Conservation (phyloP, 2,888 invertebrate genomes). For the Dioctria rufipes region DNA sequence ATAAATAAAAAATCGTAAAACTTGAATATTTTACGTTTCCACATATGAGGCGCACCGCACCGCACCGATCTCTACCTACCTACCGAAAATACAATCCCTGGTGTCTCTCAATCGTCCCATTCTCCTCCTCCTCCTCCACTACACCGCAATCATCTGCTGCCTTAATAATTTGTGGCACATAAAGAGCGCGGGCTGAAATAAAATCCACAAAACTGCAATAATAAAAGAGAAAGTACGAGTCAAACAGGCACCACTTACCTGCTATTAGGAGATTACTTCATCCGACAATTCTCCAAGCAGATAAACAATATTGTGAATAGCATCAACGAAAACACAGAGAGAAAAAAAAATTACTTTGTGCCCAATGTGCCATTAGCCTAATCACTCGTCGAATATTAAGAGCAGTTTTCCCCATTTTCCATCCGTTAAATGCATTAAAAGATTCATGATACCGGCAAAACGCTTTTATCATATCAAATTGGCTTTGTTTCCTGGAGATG, state of each 20-base stretch:
- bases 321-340: slow-evolving; percentile 13
- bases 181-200: slow-evolving; percentile 1
- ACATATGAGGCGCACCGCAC: neutral
- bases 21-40: neutral
- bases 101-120: too few species aligned
- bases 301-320: slow-evolving; percentile 48
- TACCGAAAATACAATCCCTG: neutral
- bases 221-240: slow-evolving; percentile 43
- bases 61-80: neutral
- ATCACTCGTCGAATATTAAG: slow-evolving; percentile 63
- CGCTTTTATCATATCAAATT: slow-evolving; percentile 64
- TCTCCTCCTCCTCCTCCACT: too few species aligned
- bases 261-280: slow-evolving; percentile 54
- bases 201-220: slow-evolving; percentile 31
- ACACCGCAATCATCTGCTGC: neutral
- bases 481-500: slow-evolving; percentile 61
- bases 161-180: slow-evolving; percentile 30
- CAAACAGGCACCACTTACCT: slow-evolving; percentile 47
- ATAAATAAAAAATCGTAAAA: neutral
- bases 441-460: slow-evolving; percentile 64
- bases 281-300: slow-evolving; percentile 49
- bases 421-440: slow-evolving; percentile 63
- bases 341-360: slow-evolving; percentile 55
- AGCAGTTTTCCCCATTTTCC: slow-evolving; percentile 60
- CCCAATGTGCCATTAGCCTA: slow-evolving; percentile 63